phyloP scores from a whole-genome alignment of 2,797 vertebrate species.

The Sternarchorhynchus goeldii region DNA sequence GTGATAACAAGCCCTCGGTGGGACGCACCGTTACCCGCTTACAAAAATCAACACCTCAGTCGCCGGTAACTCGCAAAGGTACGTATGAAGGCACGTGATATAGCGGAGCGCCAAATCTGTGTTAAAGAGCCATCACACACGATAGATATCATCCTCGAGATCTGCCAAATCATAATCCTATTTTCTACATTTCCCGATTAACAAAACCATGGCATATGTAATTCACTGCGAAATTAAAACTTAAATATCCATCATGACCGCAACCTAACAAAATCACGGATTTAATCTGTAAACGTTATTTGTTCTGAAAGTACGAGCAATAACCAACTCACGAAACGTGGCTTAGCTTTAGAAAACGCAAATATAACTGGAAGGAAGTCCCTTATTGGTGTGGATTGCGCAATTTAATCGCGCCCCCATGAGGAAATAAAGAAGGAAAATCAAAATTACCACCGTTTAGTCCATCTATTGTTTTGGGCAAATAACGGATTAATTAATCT shows the following conservation, averaged over 20 bases:
- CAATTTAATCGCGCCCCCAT: not conserved
- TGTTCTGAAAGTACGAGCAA: too few relatives aligned
- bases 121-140: slow-evolving; percentile 51
- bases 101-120: slow-evolving; percentile 29
- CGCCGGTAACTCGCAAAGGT: slow-evolving; percentile 52
- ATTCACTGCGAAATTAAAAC: too few relatives aligned
- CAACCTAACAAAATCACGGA: too few relatives aligned
- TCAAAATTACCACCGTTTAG: not conserved
- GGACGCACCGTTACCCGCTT: slow-evolving; percentile 54
- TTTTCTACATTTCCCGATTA: too few relatives aligned
- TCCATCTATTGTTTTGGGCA: not conserved
- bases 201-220: too few relatives aligned
- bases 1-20: slow-evolving; percentile 36
- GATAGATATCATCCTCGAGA: not conserved
- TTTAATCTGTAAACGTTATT: too few relatives aligned
- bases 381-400: not conserved
- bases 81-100: slow-evolving; percentile 58
- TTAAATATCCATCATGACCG: too few relatives aligned
- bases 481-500: not conserved
- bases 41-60: slow-evolving; percentile 54
- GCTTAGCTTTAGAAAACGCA: too few relatives aligned
- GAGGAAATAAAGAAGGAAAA: not conserved
- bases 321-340: too few relatives aligned
- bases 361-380: too few relatives aligned
- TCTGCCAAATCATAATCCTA: too few relatives aligned